These are phyloP conservation scores for Choristoneura rosaceana DNA, from an alignment of 2,888 invertebrate species.

Conservation along the genomic window DNA sequence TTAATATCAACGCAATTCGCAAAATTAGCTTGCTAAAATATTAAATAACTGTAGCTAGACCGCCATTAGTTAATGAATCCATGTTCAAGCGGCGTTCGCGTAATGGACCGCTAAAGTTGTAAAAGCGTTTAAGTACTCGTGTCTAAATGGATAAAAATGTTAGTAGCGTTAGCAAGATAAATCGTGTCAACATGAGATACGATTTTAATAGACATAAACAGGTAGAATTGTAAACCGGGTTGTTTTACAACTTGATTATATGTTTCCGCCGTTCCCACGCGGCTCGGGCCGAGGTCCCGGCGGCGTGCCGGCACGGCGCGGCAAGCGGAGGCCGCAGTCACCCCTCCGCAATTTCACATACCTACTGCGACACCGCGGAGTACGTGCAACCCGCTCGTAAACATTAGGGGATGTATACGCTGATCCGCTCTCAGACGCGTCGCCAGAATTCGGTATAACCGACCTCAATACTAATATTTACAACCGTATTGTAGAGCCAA, in stretches of 20 bases:
- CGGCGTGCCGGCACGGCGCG: constrained; percentile 4
- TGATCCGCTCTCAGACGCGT: constrained; percentile 12
- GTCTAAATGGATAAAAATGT: constrained; percentile 12
- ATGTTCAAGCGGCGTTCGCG: constrained; percentile 26
- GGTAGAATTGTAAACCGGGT: constrained; percentile 1
- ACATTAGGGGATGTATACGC: constrained; percentile 13
- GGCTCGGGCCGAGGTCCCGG: not conserved
- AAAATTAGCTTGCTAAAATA: constrained; percentile 29
- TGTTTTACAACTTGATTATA: constrained; percentile 14
- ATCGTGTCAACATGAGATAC: not conserved
- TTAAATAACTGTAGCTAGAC: constrained; percentile 28
- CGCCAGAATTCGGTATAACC: not conserved
- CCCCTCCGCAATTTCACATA: constrained; percentile 8
- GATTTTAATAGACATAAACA: not conserved
- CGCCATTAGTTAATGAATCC: constrained; percentile 39
- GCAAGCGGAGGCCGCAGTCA: not conserved
- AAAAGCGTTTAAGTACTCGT: constrained; percentile 19
- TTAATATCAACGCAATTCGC: constrained; percentile 29
- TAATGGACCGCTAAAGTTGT: constrained; percentile 24
- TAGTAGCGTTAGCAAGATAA: not conserved
- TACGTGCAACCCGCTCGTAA: constrained; percentile 2
- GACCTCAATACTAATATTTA: constrained; percentile 2
- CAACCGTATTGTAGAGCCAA: constrained; percentile 9
- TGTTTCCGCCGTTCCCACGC: constrained; percentile 17
- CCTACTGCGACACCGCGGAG: not conserved